Conservation (phyloP, 2,797 vertebrate species). For the Galagoides demidoff region DNA sequence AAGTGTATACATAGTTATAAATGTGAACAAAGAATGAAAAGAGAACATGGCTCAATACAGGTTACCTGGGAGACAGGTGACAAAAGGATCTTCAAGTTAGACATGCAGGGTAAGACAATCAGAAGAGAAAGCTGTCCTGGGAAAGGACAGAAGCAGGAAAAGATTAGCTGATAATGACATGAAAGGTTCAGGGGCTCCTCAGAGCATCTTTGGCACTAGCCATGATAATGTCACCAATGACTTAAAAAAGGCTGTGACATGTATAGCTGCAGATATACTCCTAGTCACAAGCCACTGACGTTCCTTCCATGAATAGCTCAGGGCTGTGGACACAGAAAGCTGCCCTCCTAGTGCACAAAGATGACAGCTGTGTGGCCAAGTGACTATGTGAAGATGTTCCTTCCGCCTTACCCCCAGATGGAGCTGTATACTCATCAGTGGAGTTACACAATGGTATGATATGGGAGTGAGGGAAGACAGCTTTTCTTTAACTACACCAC, state of each 20-base stretch:
- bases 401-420: conserved; percentile 62
- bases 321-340: neutral
- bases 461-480: neutral
- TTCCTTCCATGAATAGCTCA: neutral
- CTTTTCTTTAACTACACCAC: neutral
- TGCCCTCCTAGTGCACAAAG: neutral
- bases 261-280: neutral
- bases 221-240: neutral
- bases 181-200: neutral
- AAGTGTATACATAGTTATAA: neutral
- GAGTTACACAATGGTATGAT: neutral
- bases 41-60: neutral
- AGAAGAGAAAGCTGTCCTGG: neutral
- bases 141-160: neutral
- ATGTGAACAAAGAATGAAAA: neutral
- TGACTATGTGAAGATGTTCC: neutral
- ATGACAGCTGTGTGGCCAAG: neutral
- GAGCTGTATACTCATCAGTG: conserved; percentile 32
- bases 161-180: neutral
- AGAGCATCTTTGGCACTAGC: neutral
- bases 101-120: neutral
- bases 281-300: neutral
- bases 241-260: neutral
- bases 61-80: neutral
- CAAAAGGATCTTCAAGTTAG: neutral